Conservation (phyloP, 2,113 vertebrate species). For the Rhabdomys dilectus region DNA sequence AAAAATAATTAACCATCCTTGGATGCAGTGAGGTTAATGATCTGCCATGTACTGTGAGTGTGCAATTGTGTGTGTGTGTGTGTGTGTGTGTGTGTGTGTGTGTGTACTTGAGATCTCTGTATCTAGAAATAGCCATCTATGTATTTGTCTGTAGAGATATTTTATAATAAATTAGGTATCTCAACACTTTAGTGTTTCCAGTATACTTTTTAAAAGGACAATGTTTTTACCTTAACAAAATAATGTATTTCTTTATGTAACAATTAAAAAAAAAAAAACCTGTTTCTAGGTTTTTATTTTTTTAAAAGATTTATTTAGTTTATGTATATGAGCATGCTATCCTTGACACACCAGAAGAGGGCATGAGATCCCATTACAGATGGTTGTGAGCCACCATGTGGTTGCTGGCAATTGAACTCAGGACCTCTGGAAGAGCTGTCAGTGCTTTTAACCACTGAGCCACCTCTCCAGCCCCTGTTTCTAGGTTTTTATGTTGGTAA, state of each 20-base stretch:
- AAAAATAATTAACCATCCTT: not conserved
- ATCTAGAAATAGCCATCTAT: not conserved
- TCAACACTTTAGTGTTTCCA: conserved; percentile 26
- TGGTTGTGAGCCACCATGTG: too few relatives aligned
- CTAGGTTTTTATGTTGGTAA: not conserved
- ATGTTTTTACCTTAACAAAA: not conserved
- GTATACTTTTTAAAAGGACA: not conserved
- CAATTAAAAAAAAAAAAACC: not conserved
- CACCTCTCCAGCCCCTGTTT: not conserved
- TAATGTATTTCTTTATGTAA: conserved; percentile 17
- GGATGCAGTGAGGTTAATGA: not conserved
- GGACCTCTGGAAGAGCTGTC: too few relatives aligned
- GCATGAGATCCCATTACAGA: too few relatives aligned
- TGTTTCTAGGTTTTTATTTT: not conserved
- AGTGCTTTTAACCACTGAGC: too few relatives aligned
- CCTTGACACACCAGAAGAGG: too few relatives aligned
- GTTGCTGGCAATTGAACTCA: too few relatives aligned
- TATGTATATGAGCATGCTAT: too few relatives aligned
- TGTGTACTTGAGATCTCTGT: not conserved
- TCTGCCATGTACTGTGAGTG: not conserved
- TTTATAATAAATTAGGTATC: conserved; percentile 53
- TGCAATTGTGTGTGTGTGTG: too few relatives aligned
- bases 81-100: not conserved
- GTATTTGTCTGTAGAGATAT: not conserved
- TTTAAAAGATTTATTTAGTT: too few relatives aligned